phyloP scores from a whole-genome alignment of 2,888 invertebrate genomes.

The Cremastinae sp. region DNA sequence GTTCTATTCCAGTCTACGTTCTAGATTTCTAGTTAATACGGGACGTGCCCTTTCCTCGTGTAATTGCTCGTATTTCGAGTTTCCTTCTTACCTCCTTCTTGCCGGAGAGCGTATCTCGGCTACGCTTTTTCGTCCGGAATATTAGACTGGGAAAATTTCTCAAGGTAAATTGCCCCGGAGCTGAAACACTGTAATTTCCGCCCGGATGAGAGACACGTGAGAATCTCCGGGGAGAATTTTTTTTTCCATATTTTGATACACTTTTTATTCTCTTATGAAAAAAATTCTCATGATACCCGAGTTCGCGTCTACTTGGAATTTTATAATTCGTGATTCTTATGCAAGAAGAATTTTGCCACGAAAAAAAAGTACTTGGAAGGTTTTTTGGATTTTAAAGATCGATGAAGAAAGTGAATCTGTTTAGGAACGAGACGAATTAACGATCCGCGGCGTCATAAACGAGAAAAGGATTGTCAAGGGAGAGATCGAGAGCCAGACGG shows the following conservation, averaged over 20 bases:
- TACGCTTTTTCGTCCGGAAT: conserved; percentile 1
- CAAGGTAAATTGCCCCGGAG: conserved; percentile 5
- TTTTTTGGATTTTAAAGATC: conserved; percentile 43
- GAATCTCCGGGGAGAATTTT: conserved; percentile 5
- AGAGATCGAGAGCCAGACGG: conserved; percentile 3
- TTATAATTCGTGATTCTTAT: neutral
- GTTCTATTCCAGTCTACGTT: conserved; percentile 41
- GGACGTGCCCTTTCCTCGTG: conserved; percentile 42
- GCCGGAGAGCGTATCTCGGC: neutral
- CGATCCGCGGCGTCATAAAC: conserved; percentile 59
- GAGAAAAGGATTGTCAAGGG: conserved; percentile 32
- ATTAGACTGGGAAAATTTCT: conserved; percentile 26
- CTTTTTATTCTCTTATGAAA: neutral
- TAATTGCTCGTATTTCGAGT: conserved; percentile 48
- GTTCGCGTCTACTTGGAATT: neutral
- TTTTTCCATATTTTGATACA: neutral
- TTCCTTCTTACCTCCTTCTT: conserved; percentile 22
- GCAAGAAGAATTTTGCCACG: neutral
- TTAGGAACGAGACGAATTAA: conserved; percentile 52
- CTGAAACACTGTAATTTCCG: neutral
- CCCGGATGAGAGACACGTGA: conserved; percentile 11
- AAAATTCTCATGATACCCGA: neutral
- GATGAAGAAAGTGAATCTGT: conserved; percentile 22
- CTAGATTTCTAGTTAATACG: conserved; percentile 46
- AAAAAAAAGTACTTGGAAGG: neutral